These are phyloP conservation scores for Nothobranchius kuhntae DNA, from an alignment of 2,113 vertebrate species.

Conservation along the genomic window DNA sequence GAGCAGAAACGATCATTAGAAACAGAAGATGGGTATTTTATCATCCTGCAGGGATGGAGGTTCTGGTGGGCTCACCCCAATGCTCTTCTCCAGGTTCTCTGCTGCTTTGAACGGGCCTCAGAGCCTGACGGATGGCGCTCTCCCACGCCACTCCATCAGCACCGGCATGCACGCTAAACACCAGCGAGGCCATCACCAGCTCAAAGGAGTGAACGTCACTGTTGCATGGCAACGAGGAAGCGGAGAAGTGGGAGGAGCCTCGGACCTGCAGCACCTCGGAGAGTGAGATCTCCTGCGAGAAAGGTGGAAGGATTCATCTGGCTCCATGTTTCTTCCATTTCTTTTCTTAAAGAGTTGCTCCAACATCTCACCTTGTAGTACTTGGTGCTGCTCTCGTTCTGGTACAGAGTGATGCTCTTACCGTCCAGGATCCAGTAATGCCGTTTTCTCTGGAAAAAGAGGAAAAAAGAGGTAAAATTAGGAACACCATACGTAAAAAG, in stretches of 20 bases:
- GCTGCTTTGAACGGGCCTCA: constrained; percentile 74
- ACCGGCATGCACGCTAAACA: constrained; percentile 68
- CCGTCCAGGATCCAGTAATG: constrained; percentile 81
- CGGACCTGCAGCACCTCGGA: constrained; percentile 76
- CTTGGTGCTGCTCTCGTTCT: constrained; percentile 76
- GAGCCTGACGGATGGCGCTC: constrained; percentile 67
- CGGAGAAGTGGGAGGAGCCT: constrained; percentile 52
- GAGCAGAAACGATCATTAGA: constrained; percentile 11
- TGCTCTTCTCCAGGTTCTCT: not conserved
- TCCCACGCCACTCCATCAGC: constrained; percentile 65
- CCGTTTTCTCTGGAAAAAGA: constrained; percentile 72
- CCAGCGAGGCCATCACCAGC: constrained; percentile 67
- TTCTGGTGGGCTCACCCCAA: constrained; percentile 20
- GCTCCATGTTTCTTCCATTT: too few species aligned
- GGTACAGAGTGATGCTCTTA: constrained; percentile 77
- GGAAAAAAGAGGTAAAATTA: not conserved
- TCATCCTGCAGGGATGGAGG: not conserved
- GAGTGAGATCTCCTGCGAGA: constrained; percentile 72
- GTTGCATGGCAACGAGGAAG: constrained; percentile 22
- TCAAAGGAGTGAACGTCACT: constrained; percentile 63
- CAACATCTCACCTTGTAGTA: constrained; percentile 75
- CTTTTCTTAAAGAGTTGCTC: too few species aligned
- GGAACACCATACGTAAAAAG: not conserved
- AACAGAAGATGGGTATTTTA: not conserved
- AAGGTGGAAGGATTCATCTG: not conserved